A percentile compares a stretch with the other conserved stretches of the same genome.
Evolutionary conservation across 2,888 invertebrate genomes (phyloP).

Genomic region (Ophioninae sp.): DNA sequence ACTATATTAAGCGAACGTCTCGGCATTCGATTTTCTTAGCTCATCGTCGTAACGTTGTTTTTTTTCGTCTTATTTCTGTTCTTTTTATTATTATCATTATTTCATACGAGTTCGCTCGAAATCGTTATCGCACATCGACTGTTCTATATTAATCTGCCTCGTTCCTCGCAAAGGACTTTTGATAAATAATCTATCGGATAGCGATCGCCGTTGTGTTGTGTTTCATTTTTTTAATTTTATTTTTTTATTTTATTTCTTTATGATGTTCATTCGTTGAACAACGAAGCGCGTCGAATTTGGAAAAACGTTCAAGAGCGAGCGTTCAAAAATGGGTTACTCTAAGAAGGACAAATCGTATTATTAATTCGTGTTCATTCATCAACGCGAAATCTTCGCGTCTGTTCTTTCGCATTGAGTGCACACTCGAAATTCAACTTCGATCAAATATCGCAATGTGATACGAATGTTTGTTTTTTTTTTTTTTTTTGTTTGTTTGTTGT

Average conservation of each 20-base stretch:
- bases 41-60: slow-evolving; percentile 43
- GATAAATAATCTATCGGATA: neutral
- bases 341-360: neutral
- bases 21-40: slow-evolving; percentile 38
- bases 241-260: neutral
- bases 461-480: slow-evolving; percentile 1
- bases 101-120: slow-evolving; percentile 36
- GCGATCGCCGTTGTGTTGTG: neutral
- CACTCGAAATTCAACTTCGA: slow-evolving; percentile 26
- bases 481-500: neutral
- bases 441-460: slow-evolving; percentile 48
- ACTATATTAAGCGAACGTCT: slow-evolving; percentile 45
- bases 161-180: neutral
- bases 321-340: neutral
- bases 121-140: slow-evolving; percentile 32
- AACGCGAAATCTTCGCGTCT: slow-evolving; percentile 15
- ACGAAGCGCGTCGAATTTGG: neutral
- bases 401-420: neutral
- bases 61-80: slow-evolving; percentile 36
- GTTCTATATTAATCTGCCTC: slow-evolving; percentile 8
- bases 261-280: neutral
- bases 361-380: neutral
- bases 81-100: slow-evolving; percentile 20
- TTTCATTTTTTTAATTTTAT: neutral
- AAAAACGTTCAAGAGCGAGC: neutral